Evolutionary conservation across 2,888 invertebrate species (phyloP).

Genomic region (Nephrotoma appendiculata): DNA sequence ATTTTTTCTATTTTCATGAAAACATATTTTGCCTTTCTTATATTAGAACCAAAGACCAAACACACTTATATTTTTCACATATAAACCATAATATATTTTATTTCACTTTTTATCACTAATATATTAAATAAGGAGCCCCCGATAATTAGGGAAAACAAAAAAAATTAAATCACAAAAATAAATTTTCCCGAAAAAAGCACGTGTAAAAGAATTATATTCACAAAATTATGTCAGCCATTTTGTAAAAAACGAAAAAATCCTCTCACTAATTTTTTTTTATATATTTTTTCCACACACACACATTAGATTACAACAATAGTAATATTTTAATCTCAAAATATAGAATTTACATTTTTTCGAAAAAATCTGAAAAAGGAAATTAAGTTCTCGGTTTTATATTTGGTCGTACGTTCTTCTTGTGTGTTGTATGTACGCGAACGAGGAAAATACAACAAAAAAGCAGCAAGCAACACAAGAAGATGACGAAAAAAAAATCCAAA

Average conservation of each 20-base stretch:
- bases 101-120: background rate
- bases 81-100: background rate
- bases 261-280: background rate
- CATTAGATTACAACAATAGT: background rate
- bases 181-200: background rate
- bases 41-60: background rate
- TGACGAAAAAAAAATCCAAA: background rate
- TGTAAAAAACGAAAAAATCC: background rate
- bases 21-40: background rate
- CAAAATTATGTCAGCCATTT: conserved; percentile 1
- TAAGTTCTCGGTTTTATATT: background rate
- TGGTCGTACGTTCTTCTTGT: background rate
- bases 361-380: background rate
- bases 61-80: background rate
- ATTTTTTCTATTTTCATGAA: background rate
- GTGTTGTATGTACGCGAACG: background rate
- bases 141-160: background rate
- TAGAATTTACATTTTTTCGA: background rate
- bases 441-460: background rate
- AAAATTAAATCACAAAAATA: background rate
- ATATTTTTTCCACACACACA: background rate
- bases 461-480: background rate
- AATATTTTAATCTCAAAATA: background rate
- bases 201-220: background rate
- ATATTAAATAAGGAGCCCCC: background rate